Evolutionary conservation across 2,113 vertebrate species (phyloP), one percentile per base, ranked within the genome.

Genomic region (Gopherus flavomarginatus): DNA sequence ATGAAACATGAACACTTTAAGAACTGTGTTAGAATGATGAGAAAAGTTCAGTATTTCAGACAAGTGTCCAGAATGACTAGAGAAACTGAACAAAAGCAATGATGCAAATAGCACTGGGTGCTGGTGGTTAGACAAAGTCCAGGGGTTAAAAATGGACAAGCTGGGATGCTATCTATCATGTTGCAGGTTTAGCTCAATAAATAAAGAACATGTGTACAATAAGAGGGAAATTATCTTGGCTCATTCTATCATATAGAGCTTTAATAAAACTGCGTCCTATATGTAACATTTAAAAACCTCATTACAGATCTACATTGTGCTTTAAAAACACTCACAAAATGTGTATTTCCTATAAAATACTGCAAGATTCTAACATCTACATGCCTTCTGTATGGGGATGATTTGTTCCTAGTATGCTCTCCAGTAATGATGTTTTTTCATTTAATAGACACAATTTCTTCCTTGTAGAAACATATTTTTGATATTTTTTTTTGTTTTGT

Each of bases 361-460:
- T 86, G 4, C 6, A 92, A 78, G 75, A 85, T 89, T 82, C 27
- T 87, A 95, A 88, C 86, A 83, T 77, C 26, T 42, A 65, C 47
- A 5, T 27, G 47, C 29, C 65, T 86, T 57, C 47, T 47, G 50
- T 44, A 5, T 56, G 42, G 94, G n/a, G 10, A 42, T 27, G 19
- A 79, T 91, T 96, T 91, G 13, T 93, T 94, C 93, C 91, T 22
- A 92, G 69, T 17, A 2, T 88, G 35, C 65, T 92, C 59, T 81
- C 80, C 75, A 53, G 81, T 53, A 93, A 87, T 56, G 22, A 38
- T 52, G 44, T 62, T 92, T 75, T 93, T 87, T 57, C 31, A 65
- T 92, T 86, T 92, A 62, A 83, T 81, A 87, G 89, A 95, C 88
- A 90, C 90, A 95, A 95, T 92, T 96, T 95, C 84, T 56, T 97